These are phyloP conservation scores for Stenotaenia linearis DNA, from an alignment of 2,888 invertebrate species.

Conservation along the genomic window DNA sequence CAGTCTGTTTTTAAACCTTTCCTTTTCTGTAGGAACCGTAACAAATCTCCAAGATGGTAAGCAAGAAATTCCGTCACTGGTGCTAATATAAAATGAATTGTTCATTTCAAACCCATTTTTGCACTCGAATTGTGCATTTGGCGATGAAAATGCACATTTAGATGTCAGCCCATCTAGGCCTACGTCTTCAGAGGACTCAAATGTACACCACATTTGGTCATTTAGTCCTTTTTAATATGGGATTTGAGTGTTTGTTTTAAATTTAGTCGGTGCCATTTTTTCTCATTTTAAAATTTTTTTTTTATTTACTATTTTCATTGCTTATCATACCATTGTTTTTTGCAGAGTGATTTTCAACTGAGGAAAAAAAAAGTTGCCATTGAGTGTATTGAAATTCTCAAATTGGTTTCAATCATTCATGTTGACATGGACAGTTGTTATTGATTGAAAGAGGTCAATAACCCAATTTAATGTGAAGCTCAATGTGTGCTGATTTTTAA, in stretches of 20 bases:
- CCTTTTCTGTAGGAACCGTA: neutral
- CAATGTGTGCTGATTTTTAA: neutral
- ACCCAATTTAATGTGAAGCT: neutral
- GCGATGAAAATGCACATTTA: neutral
- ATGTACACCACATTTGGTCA: neutral
- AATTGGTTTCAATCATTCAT: neutral
- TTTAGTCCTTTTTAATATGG: neutral
- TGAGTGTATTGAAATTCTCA: neutral
- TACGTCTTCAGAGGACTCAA: neutral
- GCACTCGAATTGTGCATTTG: neutral
- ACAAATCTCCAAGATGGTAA: neutral
- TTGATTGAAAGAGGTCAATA: neutral
- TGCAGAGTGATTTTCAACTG: neutral
- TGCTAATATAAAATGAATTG: neutral
- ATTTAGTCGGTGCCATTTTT: neutral
- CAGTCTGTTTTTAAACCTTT: neutral
- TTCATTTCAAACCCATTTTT: neutral
- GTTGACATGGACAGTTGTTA: neutral
- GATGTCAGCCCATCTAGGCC: neutral
- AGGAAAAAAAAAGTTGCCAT: neutral
- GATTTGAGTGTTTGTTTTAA: neutral
- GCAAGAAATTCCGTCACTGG: neutral
- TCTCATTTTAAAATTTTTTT: neutral
- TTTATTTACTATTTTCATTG: no score
- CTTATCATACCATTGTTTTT: no score